Evolutionary conservation across 2,113 vertebrate species (phyloP).

Genomic region (Cochlearius cochlearius): DNA sequence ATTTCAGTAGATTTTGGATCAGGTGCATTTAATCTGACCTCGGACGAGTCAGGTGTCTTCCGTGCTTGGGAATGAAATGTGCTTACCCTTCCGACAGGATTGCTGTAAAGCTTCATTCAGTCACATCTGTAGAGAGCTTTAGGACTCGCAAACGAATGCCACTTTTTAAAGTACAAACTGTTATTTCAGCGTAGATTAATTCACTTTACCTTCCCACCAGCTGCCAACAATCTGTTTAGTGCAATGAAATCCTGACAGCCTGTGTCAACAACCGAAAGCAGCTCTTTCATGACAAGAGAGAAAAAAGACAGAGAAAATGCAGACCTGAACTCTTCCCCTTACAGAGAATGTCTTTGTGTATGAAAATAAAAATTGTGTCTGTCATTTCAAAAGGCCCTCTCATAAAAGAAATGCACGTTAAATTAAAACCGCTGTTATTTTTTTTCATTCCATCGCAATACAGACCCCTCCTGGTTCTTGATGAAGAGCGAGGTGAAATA

Average conservation of each 20-base stretch:
- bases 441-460: background rate
- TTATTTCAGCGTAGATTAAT: constrained; percentile 1
- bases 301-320: background rate
- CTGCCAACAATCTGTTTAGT: constrained; percentile 31
- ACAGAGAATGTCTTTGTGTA: background rate
- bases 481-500: constrained; percentile 55
- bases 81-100: background rate
- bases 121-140: background rate
- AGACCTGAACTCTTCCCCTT: background rate
- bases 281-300: background rate
- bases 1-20: background rate
- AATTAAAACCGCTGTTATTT: constrained; percentile 31
- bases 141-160: background rate
- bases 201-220: background rate
- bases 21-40: background rate
- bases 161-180: background rate
- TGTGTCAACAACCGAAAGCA: background rate
- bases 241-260: constrained; percentile 18
- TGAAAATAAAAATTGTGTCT: constrained; percentile 6
- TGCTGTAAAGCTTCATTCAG: background rate
- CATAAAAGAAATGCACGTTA: background rate
- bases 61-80: background rate
- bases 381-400: constrained; percentile 10
- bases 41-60: background rate
- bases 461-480: constrained; percentile 1